Percentiles rank a stretch among this genome's conserved stretches.
phyloP scores from a whole-genome alignment of 2,888 invertebrate species.

The Drosophila monieri region DNA sequence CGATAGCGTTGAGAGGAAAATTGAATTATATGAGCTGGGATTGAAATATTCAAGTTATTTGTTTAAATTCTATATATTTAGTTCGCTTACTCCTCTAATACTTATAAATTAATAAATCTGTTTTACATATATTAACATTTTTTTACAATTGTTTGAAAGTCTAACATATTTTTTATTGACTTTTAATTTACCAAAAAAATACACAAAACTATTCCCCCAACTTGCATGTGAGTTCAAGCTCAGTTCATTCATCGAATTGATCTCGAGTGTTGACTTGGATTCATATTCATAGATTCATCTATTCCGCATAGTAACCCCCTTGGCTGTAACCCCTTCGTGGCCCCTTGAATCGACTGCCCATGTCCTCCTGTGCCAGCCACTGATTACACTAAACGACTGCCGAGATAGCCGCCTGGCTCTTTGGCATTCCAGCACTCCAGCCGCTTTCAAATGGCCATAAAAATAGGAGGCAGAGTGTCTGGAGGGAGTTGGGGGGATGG shows the following conservation, averaged over 20 bases:
- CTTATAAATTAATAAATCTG: neutral
- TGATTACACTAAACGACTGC: slow-evolving; percentile 70
- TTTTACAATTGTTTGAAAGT: neutral
- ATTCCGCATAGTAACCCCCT: slow-evolving; percentile 10
- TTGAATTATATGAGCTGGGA: neutral
- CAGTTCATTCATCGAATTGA: slow-evolving; percentile 19
- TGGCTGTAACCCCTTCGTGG: neutral
- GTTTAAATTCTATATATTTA: too few relatives aligned
- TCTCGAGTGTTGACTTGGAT: slow-evolving; percentile 29
- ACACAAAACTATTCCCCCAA: neutral
- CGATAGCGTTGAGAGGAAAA: slow-evolving; percentile 17
- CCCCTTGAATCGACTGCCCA: neutral
- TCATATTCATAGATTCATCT: slow-evolving; percentile 36
- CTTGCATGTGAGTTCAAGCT: neutral
- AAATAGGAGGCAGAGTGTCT: slow-evolving; percentile 42
- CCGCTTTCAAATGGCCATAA: slow-evolving; percentile 55
- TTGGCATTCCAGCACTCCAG: slow-evolving; percentile 51
- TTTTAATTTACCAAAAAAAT: slow-evolving; percentile 4
- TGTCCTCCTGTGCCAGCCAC: slow-evolving; percentile 32
- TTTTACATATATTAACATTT: neutral
- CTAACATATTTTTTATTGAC: neutral
- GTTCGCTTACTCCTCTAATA: too few relatives aligned
- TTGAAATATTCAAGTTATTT: neutral
- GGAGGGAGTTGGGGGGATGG: neutral
- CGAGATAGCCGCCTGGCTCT: slow-evolving; percentile 52